Conservation (phyloP, 2,888 invertebrate genomes). For the Drosophila longiperda region DNA sequence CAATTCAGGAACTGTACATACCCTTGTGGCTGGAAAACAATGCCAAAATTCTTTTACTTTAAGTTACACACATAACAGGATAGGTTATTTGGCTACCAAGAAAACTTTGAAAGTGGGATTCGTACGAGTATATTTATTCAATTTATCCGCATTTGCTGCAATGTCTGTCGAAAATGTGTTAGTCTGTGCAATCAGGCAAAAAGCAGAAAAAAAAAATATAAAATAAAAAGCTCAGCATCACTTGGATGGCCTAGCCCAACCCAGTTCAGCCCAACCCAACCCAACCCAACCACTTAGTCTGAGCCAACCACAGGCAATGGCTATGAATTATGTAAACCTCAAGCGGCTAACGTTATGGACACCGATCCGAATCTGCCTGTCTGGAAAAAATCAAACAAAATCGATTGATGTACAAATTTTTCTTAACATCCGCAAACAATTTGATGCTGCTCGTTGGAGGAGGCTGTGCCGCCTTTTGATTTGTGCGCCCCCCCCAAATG, state of each 20-base stretch:
- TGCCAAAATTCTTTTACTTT: background rate
- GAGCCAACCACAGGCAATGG: conserved; percentile 43
- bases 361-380: conserved; percentile 29
- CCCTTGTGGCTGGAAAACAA: background rate
- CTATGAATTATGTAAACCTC: conserved; percentile 78
- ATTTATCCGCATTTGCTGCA: conserved; percentile 41
- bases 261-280: conserved; percentile 13
- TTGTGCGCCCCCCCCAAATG: conserved; percentile 57
- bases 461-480: conserved; percentile 68
- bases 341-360: conserved; percentile 65
- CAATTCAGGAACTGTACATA: background rate
- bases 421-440: conserved; percentile 77
- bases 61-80: background rate
- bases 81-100: background rate
- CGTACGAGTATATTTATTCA: conserved; percentile 43
- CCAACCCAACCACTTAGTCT: conserved; percentile 52
- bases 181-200: conserved; percentile 56
- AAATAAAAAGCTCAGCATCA: conserved; percentile 11
- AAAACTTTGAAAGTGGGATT: background rate
- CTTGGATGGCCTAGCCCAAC: conserved; percentile 27
- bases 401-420: conserved; percentile 79
- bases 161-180: conserved; percentile 53
- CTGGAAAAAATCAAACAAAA: conserved; percentile 73
- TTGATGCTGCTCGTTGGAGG: conserved; percentile 39
- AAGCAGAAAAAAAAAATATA: conserved; percentile 1